Evolutionary conservation across 2,888 invertebrate genomes (phyloP), one percentile per base, ranked within the genome.

Genomic region (Formica aserva): DNA sequence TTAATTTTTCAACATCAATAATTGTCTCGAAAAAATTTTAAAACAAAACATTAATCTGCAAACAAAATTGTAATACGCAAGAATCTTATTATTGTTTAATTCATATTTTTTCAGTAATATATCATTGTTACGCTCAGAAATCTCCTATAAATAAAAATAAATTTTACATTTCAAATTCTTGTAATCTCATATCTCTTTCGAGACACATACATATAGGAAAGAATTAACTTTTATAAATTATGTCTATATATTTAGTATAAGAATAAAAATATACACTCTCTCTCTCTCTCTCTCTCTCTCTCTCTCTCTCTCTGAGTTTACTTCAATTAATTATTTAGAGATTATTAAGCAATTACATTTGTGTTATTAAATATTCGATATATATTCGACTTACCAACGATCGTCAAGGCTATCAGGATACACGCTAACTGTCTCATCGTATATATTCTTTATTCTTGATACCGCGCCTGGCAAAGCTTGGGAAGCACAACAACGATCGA

Each of bases 381-480:
- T 3, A 67, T 38, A 29, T 55, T 67, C 8, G 52, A 55, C 69
- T 67, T 67, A 67, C 69, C 52, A n/a, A 8, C 26, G 9, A 77
- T 6, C 38, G 55, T 38, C 1, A 77, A 55, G n/a, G 55, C 67
- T 13, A 77, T 67, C n/a, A 77, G 13, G 9, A 77, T 52, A 26
- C 38, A 69, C 3, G 38, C 2, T 11, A 55, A 6, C 1, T n/a
- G 52, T 4, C 3, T 77, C 67, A 77, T 77, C 2, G 1, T 67
- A 32, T 45, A n/a, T 65, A 45, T 4, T 26, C 4, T 52, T 9
- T 55, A 22, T 3, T 22, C 22, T 65, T 2, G 8, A 76, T 48
- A 38, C 18, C 8, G 26, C 13, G n/a, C 5, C 18, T 38, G 29
- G 3, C 22, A 69, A 77, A 77, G 1, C n/a, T 67, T n/a, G 22